These are phyloP conservation scores for Cichlasoma orientale DNA, from an alignment of 2,797 vertebrate species.

Conservation along the genomic window DNA sequence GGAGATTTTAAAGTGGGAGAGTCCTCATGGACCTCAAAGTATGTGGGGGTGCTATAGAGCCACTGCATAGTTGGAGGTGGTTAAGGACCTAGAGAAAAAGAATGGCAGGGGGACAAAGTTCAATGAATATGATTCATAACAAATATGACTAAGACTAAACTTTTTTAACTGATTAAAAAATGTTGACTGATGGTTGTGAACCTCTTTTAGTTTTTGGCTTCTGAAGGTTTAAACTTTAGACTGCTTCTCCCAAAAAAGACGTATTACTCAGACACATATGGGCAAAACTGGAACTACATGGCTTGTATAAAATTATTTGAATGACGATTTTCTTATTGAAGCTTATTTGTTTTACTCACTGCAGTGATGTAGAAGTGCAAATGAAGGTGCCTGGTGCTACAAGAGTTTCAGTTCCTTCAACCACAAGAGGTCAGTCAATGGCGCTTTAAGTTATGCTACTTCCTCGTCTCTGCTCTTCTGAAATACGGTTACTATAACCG, in stretches of 20 bases:
- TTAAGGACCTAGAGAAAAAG: not conserved
- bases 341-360: not conserved
- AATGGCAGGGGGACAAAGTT: not conserved
- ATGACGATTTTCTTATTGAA: not conserved
- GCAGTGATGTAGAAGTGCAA: not conserved
- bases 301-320: not conserved
- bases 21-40: too few relatives aligned
- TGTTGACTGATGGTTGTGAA: not conserved
- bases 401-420: not conserved
- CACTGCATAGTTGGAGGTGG: not conserved
- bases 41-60: not conserved
- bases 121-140: not conserved
- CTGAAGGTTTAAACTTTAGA: too few relatives aligned
- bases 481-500: conserved; percentile 9
- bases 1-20: too few relatives aligned
- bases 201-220: too few relatives aligned
- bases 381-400: not conserved
- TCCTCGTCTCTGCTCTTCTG: not conserved
- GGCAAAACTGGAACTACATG: too few relatives aligned
- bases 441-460: not conserved
- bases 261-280: too few relatives aligned
- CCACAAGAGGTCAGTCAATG: conserved; percentile 49
- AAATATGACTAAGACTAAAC: not conserved
- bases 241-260: too few relatives aligned
- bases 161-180: not conserved